Base-by-base conservation (phyloP, 2,113 vertebrate species). In the Arenaria interpres region DNA sequence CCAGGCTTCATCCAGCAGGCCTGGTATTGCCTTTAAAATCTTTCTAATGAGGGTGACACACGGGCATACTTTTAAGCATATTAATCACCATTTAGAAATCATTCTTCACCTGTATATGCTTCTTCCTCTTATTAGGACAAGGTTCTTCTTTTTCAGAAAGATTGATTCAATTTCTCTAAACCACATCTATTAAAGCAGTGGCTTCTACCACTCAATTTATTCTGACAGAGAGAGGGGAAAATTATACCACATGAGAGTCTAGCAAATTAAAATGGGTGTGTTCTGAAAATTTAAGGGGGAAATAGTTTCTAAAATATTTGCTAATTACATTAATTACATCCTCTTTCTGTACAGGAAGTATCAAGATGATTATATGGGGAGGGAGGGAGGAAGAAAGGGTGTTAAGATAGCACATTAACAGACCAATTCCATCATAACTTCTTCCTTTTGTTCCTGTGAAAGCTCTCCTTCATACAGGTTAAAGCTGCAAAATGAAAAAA, bases 241-340 rank as follows among this genome's bases (percentile, higher is more conserved):
- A 97, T 96, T 94, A 94, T 51, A 96, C 64, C 88, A 87, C 64
- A 72, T 3, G 7, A 81, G 81, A 91, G 64, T 46, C 74, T 60
- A 91, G 75, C 84, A 88, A 93, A 96, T 96, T 94, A 92, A 88
- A 95, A 94, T 78, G 72, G 91, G 95, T 91, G 93, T 95, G 88
- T 85, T 87, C 85, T 86, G 78, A 93, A 95, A 71, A 96, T 84
- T 88, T 96, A 86, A 89, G 87, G 94, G 85, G 71, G 88, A 90
- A 88, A 93, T 80, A 57, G 91, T 90, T 96, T 86, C 89, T 76
- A 75, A 95, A 96, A 63, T 81, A 97, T 81, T 92, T 95, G 59
- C 50, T 96, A 97, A 97, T 97, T 97, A 93, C 64, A 72, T 95
- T 95, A 96, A 96, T 96, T 93, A 94, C 78, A 96, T 95, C 93